A percentile compares a stretch with the other conserved stretches of the same genome.
These are phyloP conservation scores for Myiozetetes cayanensis DNA, from an alignment of 2,113 vertebrate species.

Conservation along the genomic window DNA sequence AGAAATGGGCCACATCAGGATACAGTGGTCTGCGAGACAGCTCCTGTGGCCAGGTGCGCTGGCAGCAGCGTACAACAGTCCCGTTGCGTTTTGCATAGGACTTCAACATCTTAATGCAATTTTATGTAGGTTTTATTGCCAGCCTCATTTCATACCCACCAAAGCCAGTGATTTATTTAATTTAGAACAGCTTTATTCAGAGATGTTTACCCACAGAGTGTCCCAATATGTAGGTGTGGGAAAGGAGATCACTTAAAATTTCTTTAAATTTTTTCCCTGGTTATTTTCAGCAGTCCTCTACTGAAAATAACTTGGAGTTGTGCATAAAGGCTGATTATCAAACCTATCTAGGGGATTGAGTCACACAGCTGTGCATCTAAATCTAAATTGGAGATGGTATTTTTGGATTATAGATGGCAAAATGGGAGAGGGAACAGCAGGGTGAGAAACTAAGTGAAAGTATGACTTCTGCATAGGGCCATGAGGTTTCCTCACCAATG, in stretches of 20 bases:
- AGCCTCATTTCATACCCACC: neutral
- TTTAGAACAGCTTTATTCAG: conserved; percentile 9
- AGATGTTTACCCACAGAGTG: neutral
- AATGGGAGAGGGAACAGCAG: neutral
- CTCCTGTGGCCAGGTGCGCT: neutral
- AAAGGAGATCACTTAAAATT: conserved; percentile 7
- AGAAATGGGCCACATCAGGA: neutral
- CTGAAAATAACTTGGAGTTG: conserved; percentile 31
- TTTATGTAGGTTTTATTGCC: neutral
- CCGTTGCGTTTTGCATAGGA: neutral
- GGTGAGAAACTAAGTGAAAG: neutral
- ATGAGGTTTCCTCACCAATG: neutral
- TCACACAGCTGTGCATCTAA: conserved; percentile 26
- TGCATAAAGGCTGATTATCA: conserved; percentile 19
- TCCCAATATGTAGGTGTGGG: neutral
- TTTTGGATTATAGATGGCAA: neutral
- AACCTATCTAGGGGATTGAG: conserved; percentile 8
- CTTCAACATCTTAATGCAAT: neutral
- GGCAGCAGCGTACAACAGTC: accelerated
- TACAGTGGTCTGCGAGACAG: neutral
- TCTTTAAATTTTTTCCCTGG: neutral
- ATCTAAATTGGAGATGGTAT: neutral
- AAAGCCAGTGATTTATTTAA: neutral
- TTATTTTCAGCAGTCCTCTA: conserved; percentile 24
- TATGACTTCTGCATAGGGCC: neutral